Evolutionary conservation across 1,140 invertebrate species (phyloP), one percentile per base, ranked within the genome.

Genomic region (Apocrypta bakeri): DNA sequence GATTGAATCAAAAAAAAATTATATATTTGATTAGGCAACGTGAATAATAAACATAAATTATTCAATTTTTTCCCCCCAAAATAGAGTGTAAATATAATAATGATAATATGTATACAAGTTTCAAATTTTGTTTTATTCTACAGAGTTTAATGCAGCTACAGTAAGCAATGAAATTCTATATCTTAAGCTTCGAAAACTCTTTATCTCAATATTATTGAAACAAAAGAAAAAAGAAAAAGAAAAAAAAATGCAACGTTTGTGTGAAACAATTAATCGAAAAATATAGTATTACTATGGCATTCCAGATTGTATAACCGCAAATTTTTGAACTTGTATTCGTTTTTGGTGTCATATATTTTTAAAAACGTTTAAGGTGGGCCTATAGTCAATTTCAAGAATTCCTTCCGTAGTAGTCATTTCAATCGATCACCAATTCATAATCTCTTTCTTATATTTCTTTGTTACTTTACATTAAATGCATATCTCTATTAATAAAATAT

Each of bases 211-310:
- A 56, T 56, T n/a, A 56, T 56, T 17, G 3, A 17, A 48, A 17
- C 14, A 48, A 1, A 48, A 48, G 0, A 48, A 48, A 68, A 31
- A 21, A 48, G 12, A 48, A 48, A 1, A 48, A 48, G 0, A 48
- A 48, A 68, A 31, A 21, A 69, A 2, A 56, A 61, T 37, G 72
- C 1, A 14, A 14, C 42, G 21, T 48, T 48, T 14, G 33, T 72
- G 37, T 79, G n/a, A 73, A 81, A 75, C 37, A 68, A 74, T 33
- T 68, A 48, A 21, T 75, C 48, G 33, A 76, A 76, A 68, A 76
- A n/a, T 68, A 37, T 76, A 82, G 80, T 82, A 82, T 82, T 82
- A 82, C 56, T 76, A 56, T 37, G 14, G 37, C 80, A 82, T 82
- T 82, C 80, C 80, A 82, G 25, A 69, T 61, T 56, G 37, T 37